A percentile compares a stretch with the other conserved stretches of the same genome.
Evolutionary conservation across 2,113 vertebrate genomes (phyloP).

Genomic region (Atherinomorus stipes): DNA sequence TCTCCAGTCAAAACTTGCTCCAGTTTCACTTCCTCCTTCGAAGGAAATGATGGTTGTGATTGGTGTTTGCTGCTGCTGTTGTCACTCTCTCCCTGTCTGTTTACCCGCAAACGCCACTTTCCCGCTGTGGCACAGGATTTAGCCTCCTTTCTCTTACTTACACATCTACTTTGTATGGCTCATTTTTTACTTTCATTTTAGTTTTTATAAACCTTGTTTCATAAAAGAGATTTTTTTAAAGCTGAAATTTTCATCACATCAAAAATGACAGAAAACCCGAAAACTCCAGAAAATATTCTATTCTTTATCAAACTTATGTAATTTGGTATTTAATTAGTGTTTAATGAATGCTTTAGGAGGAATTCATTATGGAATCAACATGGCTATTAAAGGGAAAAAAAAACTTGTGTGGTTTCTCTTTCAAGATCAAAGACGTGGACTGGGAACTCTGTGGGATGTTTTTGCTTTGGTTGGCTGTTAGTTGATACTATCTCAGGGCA

Average conservation of each 20-base stretch:
- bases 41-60: conserved; percentile 55
- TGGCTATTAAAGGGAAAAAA: conserved; percentile 9
- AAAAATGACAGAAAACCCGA: neutral
- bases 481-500: conserved; percentile 24
- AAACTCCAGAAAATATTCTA: neutral
- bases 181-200: neutral
- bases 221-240: neutral
- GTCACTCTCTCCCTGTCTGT: conserved; percentile 55
- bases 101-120: conserved; percentile 63
- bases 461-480: conserved; percentile 49
- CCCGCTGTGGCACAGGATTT: conserved; percentile 8
- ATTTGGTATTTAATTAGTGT: conserved; percentile 1
- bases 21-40: conserved; percentile 66
- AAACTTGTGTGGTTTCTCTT: conserved; percentile 34
- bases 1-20: conserved; percentile 62
- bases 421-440: conserved; percentile 40
- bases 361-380: conserved; percentile 30
- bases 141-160: neutral
- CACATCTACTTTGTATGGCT: neutral
- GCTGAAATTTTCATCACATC: neutral
- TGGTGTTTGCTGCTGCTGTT: conserved; percentile 55
- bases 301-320: neutral
- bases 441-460: conserved; percentile 17
- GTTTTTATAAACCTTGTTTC: neutral
- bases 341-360: conserved; percentile 2